Evolutionary conservation across 1,140 invertebrate species (phyloP).

Genomic region (Procambarus clarkii): DNA sequence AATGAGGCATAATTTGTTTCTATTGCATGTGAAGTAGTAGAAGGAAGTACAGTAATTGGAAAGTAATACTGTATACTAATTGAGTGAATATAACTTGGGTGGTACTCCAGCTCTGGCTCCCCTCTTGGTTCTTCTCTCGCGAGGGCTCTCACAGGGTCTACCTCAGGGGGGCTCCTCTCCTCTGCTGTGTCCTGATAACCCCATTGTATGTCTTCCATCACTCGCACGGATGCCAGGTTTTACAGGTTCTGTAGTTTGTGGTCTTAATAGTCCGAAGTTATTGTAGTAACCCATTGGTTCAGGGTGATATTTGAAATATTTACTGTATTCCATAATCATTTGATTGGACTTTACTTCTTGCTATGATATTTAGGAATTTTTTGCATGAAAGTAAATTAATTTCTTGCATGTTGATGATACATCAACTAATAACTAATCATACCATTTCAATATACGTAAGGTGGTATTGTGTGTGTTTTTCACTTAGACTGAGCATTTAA

Average conservation of each 20-base stretch:
- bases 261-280: not conserved
- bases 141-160: slow-evolving; percentile 42
- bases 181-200: slow-evolving; percentile 38
- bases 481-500: too few species aligned
- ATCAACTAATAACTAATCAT: not conserved
- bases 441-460: not conserved
- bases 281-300: not conserved
- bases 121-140: slow-evolving; percentile 40
- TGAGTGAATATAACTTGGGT: not conserved
- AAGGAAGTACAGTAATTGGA: too few species aligned
- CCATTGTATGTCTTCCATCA: slow-evolving; percentile 39
- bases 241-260: slow-evolving; percentile 28
- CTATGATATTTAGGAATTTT: not conserved
- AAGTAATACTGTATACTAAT: too few species aligned
- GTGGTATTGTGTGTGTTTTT: too few species aligned
- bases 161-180: slow-evolving; percentile 36
- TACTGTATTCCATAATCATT: not conserved
- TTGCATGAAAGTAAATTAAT: not conserved
- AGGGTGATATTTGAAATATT: too few species aligned
- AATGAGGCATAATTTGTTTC: too few species aligned
- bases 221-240: slow-evolving; percentile 42
- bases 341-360: not conserved
- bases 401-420: not conserved
- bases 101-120: slow-evolving; percentile 46
- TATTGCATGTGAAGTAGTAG: too few species aligned